A percentile compares a stretch with the other conserved stretches of the same genome.
Evolutionary conservation across 2,797 vertebrate species (phyloP).

Genomic region (Peromyscus eremicus): DNA sequence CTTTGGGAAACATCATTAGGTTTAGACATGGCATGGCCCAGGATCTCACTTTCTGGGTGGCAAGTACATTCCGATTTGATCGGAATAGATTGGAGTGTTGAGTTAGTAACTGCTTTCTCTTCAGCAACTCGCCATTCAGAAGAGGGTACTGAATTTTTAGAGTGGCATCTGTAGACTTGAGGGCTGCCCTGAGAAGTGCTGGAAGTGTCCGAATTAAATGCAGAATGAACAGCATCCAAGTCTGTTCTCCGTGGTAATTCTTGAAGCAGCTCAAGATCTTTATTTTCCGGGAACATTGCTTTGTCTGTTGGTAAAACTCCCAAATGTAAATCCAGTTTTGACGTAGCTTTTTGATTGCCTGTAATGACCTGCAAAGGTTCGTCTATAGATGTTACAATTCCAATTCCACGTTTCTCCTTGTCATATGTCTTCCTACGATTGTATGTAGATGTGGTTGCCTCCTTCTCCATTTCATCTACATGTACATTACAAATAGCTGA

Average conservation of each 20-base stretch:
- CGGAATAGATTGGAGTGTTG: constrained; percentile 60
- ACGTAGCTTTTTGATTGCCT: constrained; percentile 70
- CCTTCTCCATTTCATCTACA: constrained; percentile 83
- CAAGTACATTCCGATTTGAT: constrained; percentile 74
- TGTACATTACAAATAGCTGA: constrained; percentile 87
- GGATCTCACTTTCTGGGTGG: constrained; percentile 66
- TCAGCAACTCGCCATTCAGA: neutral
- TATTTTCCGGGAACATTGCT: constrained; percentile 66
- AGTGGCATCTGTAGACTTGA: constrained; percentile 48
- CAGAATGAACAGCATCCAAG: constrained; percentile 29
- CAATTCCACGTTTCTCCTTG: constrained; percentile 77
- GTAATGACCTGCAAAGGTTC: constrained; percentile 80
- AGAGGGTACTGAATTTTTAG: constrained; percentile 26
- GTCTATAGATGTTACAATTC: constrained; percentile 72
- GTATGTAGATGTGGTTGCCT: constrained; percentile 80
- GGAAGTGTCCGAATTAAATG: constrained; percentile 77
- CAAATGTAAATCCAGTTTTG: constrained; percentile 68
- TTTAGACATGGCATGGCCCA: constrained; percentile 44
- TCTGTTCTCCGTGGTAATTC: constrained; percentile 68
- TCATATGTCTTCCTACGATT: constrained; percentile 78
- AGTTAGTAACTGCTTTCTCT: constrained; percentile 27
- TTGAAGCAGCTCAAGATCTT: constrained; percentile 56
- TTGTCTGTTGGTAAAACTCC: constrained; percentile 62
- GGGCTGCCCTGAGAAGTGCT: constrained; percentile 75
- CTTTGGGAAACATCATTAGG: constrained; percentile 69